Evolutionary conservation across 2,888 invertebrate species (phyloP).

Genomic region (Sarcophaga caerulescens): DNA sequence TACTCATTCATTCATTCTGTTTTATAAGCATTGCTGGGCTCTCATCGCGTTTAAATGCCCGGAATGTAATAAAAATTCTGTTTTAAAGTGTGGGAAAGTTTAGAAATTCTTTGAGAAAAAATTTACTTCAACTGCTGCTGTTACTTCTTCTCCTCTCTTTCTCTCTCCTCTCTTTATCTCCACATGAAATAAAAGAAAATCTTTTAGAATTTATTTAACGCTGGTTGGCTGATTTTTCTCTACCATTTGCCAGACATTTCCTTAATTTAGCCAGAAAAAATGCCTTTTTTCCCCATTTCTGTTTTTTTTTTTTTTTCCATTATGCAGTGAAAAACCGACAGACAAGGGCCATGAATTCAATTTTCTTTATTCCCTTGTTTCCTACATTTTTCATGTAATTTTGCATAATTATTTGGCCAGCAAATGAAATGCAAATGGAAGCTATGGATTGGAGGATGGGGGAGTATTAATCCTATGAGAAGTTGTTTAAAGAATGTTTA

Average conservation of each 20-base stretch:
- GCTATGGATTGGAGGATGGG: too few relatives aligned
- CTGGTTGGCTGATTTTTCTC: slow-evolving; percentile 22
- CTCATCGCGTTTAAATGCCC: slow-evolving; percentile 41
- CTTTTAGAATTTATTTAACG: slow-evolving; percentile 53
- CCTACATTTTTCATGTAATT: slow-evolving; percentile 1
- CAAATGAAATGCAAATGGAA: slow-evolving; percentile 11
- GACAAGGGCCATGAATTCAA: slow-evolving; percentile 34
- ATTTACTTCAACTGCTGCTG: not conserved
- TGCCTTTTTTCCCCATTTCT: slow-evolving; percentile 29
- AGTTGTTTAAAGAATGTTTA: too few relatives aligned
- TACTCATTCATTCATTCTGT: slow-evolving; percentile 34
- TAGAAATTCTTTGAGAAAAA: not conserved
- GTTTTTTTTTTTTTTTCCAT: not conserved
- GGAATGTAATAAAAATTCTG: slow-evolving; percentile 44
- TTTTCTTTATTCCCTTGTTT: slow-evolving; percentile 5
- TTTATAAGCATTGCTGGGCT: not conserved
- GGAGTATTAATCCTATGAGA: too few relatives aligned
- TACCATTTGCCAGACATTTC: slow-evolving; percentile 30
- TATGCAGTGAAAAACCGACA: not conserved
- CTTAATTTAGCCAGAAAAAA: slow-evolving; percentile 26
- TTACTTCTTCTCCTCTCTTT: too few relatives aligned
- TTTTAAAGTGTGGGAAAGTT: slow-evolving; percentile 67
- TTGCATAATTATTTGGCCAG: slow-evolving; percentile 49
- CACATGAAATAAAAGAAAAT: slow-evolving; percentile 43
- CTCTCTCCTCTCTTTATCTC: slow-evolving; percentile 11